A percentile compares a stretch with the other conserved stretches of the same genome.
Conservation (phyloP, 2,797 vertebrate genomes). For the Bryconaethiops microstoma region DNA sequence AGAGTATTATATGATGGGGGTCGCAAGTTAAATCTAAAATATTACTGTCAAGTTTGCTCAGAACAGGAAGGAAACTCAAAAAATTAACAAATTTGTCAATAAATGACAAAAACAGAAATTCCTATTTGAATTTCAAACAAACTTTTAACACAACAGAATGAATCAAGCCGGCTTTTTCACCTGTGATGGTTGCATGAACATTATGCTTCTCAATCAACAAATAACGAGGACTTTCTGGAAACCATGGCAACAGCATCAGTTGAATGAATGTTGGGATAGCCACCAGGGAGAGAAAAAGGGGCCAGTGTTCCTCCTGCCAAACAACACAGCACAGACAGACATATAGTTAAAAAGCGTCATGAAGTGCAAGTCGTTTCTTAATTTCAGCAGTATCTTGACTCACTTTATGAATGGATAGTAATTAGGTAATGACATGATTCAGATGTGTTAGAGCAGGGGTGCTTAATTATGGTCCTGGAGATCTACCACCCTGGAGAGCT, state of each 20-base stretch:
- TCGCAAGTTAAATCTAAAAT: too few species aligned
- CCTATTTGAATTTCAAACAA: neutral
- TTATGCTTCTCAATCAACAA: slow-evolving; percentile 89
- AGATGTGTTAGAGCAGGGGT: neutral
- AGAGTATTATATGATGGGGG: too few species aligned
- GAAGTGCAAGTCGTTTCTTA: neutral
- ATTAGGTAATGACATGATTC: neutral
- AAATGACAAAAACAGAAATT: neutral
- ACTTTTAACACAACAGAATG: neutral
- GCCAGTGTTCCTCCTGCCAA: slow-evolving; percentile 88
- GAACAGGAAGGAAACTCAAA: neutral
- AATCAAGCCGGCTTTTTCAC: slow-evolving; percentile 67
- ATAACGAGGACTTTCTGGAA: slow-evolving; percentile 91
- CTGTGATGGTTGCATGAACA: slow-evolving; percentile 80
- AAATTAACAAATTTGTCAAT: too few species aligned
- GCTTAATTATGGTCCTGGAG: neutral
- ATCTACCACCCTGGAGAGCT: too few species aligned
- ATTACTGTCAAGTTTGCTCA: neutral
- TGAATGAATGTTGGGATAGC: slow-evolving; percentile 85
- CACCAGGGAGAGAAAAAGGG: slow-evolving; percentile 84
- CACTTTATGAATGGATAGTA: neutral
- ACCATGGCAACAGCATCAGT: slow-evolving; percentile 86
- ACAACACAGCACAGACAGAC: slow-evolving; percentile 24
- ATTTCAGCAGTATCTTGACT: neutral
- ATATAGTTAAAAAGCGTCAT: neutral